Conservation (phyloP, 2,113 vertebrate species). For the Mobula birostris region DNA sequence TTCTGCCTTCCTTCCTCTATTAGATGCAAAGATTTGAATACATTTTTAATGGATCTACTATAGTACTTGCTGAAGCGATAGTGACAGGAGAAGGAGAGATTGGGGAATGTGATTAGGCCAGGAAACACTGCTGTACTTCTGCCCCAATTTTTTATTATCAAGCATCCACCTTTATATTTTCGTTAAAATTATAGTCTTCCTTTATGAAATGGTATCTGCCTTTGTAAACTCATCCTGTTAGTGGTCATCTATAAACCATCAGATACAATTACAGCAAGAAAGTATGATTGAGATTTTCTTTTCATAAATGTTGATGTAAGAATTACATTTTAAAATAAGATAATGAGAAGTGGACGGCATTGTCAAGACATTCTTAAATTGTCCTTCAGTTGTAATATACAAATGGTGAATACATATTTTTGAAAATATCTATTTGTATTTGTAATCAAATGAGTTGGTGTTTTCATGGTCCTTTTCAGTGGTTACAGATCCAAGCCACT, state of each 20-base stretch:
- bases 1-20: not conserved
- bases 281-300: not conserved
- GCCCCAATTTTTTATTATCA: not conserved
- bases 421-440: no score
- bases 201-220: not conserved
- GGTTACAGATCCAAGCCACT: not conserved
- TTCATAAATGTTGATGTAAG: not conserved
- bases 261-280: not conserved
- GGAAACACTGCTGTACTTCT: not conserved
- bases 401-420: no score
- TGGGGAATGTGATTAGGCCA: not conserved
- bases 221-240: not conserved
- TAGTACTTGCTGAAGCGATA: not conserved
- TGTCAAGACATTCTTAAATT: not conserved
- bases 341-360: not conserved
- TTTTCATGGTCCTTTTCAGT: not conserved
- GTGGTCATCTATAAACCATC: not conserved
- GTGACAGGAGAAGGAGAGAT: not conserved
- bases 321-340: not conserved
- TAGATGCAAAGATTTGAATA: not conserved
- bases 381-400: no score
- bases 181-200: not conserved
- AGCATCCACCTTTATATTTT: not conserved
- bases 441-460: not conserved
- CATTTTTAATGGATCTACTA: not conserved